Percentiles rank a stretch among this genome's conserved stretches.
Evolutionary conservation across 2,113 vertebrate genomes (phyloP).

Genomic region (Crotalus helleri): DNA sequence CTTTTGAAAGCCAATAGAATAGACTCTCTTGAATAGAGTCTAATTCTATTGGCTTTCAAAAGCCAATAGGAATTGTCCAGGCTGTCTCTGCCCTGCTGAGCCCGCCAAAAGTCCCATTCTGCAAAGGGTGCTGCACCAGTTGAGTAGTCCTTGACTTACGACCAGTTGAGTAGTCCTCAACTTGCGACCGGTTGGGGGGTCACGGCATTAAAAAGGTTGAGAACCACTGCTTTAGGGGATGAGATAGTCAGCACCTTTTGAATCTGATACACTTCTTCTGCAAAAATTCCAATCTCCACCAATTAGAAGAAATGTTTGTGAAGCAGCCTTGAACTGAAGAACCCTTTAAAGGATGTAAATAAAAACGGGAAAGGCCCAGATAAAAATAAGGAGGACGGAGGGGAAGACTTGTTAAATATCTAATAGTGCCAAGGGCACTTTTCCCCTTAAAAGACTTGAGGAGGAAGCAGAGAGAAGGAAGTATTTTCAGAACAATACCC

Average conservation of each 20-base stretch:
- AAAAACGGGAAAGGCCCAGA: not conserved
- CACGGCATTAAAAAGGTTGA: too few species aligned
- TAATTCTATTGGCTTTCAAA: too few species aligned
- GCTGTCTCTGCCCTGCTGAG: too few species aligned
- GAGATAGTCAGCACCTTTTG: not conserved
- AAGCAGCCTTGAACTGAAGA: not conserved
- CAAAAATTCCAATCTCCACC: not conserved
- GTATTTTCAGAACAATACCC: not conserved
- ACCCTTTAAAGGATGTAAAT: not conserved
- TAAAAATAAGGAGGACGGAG: not conserved
- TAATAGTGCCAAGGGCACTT: not conserved
- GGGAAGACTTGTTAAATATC: not conserved
- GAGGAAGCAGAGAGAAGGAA: not conserved
- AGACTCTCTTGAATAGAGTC: too few species aligned
- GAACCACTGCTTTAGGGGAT: not conserved
- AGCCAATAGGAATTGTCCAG: too few species aligned
- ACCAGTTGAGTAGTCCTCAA: too few species aligned
- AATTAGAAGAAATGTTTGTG: not conserved
- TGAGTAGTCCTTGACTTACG: too few species aligned
- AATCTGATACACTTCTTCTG: not conserved
- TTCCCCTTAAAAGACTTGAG: not conserved
- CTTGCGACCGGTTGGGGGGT: too few species aligned
- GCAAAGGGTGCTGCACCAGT: too few species aligned
- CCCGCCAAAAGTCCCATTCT: too few species aligned
- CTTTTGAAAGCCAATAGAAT: too few species aligned